Evolutionary conservation across 2,113 vertebrate species (phyloP).

Genomic region (Silurus asotus): DNA sequence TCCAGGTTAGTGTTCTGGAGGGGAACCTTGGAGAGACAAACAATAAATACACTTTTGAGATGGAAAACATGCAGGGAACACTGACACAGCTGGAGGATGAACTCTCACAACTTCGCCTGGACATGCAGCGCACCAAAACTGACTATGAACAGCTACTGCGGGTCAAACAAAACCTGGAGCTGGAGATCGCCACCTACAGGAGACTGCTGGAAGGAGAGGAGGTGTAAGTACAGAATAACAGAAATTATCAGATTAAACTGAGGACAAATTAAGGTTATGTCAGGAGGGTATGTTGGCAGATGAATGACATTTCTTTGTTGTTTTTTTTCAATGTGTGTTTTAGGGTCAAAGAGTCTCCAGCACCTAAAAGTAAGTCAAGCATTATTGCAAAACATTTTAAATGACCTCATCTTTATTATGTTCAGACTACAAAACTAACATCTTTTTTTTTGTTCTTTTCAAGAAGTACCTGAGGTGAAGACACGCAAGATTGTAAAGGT

Average conservation of each 20-base stretch:
- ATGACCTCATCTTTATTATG: background rate
- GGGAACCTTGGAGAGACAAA: slow-evolving; percentile 70
- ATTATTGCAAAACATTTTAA: background rate
- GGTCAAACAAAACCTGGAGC: slow-evolving; percentile 79
- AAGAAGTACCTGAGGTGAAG: slow-evolving; percentile 74
- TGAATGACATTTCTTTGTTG: slow-evolving; percentile 19
- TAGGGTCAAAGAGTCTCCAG: slow-evolving; percentile 70
- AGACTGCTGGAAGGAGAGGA: slow-evolving; percentile 79
- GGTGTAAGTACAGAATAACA: slow-evolving; percentile 61
- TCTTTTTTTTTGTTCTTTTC: slow-evolving; percentile 38
- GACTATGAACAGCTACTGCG: slow-evolving; percentile 78
- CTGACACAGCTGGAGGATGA: slow-evolving; percentile 74
- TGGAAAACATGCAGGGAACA: slow-evolving; percentile 68
- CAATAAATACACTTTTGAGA: slow-evolving; percentile 70
- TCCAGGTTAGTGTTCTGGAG: slow-evolving; percentile 69
- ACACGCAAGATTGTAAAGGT: slow-evolving; percentile 81
- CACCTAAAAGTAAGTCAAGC: slow-evolving; percentile 73
- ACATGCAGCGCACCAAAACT: slow-evolving; percentile 75
- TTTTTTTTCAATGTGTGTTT: slow-evolving; percentile 26
- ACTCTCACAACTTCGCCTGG: slow-evolving; percentile 72
- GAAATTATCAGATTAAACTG: background rate
- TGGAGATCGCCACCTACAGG: slow-evolving; percentile 81
- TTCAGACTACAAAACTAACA: background rate
- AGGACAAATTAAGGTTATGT: background rate
- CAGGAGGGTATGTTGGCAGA: background rate